Evolutionary conservation across 2,888 invertebrate genomes (phyloP).

Genomic region (Aspidapion aeneum): DNA sequence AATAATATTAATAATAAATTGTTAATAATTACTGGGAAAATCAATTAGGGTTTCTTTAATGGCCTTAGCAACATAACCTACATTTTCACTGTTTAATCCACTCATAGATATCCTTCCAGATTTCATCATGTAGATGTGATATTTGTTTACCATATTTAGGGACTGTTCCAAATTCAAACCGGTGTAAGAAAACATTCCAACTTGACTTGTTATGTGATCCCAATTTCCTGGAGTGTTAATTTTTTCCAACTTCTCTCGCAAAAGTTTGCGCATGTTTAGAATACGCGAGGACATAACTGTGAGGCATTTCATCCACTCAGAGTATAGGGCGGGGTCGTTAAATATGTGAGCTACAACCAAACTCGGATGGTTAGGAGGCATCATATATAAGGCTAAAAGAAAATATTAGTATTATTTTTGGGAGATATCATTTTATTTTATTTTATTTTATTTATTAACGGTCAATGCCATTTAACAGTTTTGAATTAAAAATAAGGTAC

Average conservation of each 20-base stretch:
- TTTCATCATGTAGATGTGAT: constrained; percentile 60
- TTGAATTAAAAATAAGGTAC: no score
- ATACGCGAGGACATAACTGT: constrained; percentile 16
- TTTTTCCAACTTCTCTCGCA: constrained; percentile 53
- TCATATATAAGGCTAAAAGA: no score
- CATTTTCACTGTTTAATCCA: constrained; percentile 60
- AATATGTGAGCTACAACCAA: constrained; percentile 74
- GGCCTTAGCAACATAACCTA: constrained; percentile 60
- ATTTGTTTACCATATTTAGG: constrained; percentile 54
- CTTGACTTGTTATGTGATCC: constrained; percentile 65
- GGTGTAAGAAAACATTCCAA: constrained; percentile 70
- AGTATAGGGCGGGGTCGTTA: constrained; percentile 50
- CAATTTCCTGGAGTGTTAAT: constrained; percentile 58
- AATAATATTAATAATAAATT: no score
- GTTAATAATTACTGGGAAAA: no score
- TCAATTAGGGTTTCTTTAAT: constrained; percentile 53
- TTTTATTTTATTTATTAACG: no score
- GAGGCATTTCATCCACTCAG: constrained; percentile 57
- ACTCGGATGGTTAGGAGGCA: constrained; percentile 94
- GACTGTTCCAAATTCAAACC: constrained; percentile 55
- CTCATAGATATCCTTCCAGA: constrained; percentile 67
- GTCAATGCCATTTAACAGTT: no score
- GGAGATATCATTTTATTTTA: no score
- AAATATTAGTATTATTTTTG: no score
- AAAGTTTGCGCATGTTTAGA: constrained; percentile 51